phyloP scores from a whole-genome alignment of 2,797 vertebrate genomes.

The Gallinago stenura region DNA sequence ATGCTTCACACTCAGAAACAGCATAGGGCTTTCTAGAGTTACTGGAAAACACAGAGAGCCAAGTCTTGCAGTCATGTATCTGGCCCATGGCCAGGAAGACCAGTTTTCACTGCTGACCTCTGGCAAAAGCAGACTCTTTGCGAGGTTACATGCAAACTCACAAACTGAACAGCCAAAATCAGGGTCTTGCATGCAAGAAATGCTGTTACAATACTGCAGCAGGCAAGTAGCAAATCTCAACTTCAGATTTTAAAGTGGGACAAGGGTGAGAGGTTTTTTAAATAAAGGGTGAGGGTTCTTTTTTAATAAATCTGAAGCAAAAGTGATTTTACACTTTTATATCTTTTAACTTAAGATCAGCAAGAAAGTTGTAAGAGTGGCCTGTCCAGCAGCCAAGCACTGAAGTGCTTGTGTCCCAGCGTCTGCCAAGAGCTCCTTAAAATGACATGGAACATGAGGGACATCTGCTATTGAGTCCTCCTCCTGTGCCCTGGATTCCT shows the following conservation, averaged over 20 bases:
- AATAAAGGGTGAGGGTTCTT: not conserved
- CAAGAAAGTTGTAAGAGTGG: fast-evolving
- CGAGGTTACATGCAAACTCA: not conserved
- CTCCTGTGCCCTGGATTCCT: not conserved
- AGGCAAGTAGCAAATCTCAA: not conserved
- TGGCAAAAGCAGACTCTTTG: not conserved
- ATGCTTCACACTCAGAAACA: not conserved
- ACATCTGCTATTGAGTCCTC: fast-evolving
- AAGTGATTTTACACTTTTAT: not conserved
- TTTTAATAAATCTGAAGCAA: not conserved
- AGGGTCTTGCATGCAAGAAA: not conserved
- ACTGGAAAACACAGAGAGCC: not conserved
- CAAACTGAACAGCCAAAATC: not conserved
- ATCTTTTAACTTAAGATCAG: not conserved
- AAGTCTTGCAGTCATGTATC: not conserved
- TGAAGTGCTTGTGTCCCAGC: not conserved
- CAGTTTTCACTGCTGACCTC: not conserved
- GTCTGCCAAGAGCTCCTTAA: not conserved
- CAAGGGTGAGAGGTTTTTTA: not conserved
- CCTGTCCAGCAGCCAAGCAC: not conserved
- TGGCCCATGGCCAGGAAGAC: not conserved
- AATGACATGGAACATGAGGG: not conserved
- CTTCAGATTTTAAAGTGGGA: fast-evolving
- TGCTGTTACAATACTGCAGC: not conserved
- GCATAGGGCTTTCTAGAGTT: not conserved